Evolutionary conservation across 2,888 invertebrate genomes (phyloP).

Genomic region (Melanostoma scalare): DNA sequence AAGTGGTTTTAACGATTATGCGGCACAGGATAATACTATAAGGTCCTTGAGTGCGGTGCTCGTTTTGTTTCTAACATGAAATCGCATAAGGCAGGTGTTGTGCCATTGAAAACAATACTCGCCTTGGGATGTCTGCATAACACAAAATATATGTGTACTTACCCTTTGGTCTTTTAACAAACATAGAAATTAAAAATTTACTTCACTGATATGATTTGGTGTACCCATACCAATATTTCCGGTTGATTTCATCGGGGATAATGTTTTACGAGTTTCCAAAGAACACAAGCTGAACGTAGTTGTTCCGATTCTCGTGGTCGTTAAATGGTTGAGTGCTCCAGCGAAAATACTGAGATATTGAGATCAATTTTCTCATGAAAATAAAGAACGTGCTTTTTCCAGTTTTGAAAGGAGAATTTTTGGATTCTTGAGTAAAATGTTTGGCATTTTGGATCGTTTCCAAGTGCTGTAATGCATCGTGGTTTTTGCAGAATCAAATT

Average conservation of each 20-base stretch:
- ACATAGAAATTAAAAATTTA: constrained; percentile 36
- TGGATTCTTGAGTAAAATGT: too few relatives aligned
- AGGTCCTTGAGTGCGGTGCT: constrained; percentile 21
- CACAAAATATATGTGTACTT: neutral
- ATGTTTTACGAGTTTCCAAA: too few relatives aligned
- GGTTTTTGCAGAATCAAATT: too few relatives aligned
- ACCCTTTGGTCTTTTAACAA: constrained; percentile 47
- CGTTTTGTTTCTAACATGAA: constrained; percentile 8
- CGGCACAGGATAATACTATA: constrained; percentile 40
- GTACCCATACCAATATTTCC: neutral
- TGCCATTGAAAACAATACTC: constrained; percentile 58
- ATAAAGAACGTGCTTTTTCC: neutral
- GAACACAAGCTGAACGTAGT: too few relatives aligned
- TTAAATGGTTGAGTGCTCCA: too few relatives aligned
- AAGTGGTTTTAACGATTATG: constrained; percentile 60
- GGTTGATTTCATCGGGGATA: constrained; percentile 2
- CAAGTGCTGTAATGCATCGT: constrained; percentile 1
- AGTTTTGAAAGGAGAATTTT: neutral
- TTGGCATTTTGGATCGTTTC: constrained; percentile 6
- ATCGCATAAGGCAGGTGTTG: constrained; percentile 52
- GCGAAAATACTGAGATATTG: too few relatives aligned
- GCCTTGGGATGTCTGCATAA: neutral
- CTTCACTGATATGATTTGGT: constrained; percentile 14
- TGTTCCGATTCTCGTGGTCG: too few relatives aligned
- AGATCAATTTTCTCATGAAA: neutral